These are phyloP conservation scores for Salpingus planirostris DNA, from an alignment of 2,888 invertebrate genomes.

Conservation along the genomic window DNA sequence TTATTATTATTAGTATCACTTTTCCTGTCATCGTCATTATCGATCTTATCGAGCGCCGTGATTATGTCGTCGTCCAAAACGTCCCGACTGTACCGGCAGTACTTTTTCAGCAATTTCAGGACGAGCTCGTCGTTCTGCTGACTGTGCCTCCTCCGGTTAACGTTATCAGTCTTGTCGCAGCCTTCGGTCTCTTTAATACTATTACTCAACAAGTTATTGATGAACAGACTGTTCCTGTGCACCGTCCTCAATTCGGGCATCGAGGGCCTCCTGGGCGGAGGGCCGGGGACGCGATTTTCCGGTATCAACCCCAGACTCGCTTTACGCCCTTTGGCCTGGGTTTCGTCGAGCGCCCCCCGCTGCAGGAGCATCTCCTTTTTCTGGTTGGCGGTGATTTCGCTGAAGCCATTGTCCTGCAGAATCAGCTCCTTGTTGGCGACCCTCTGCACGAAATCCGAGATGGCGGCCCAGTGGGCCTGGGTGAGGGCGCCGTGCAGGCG, in stretches of 20 bases:
- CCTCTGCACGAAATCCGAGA: conserved; percentile 55
- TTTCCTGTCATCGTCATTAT: conserved; percentile 21
- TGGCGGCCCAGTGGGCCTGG: conserved; percentile 56
- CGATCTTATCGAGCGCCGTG: conserved; percentile 33
- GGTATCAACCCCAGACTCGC: conserved; percentile 31
- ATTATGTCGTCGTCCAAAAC: conserved; percentile 37
- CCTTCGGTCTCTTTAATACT: conserved; percentile 6
- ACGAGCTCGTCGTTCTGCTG: conserved; percentile 42
- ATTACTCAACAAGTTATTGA: conserved; percentile 31
- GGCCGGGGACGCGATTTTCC: conserved; percentile 30
- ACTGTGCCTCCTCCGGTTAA: conserved; percentile 20
- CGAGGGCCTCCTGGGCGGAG: conserved; percentile 27
- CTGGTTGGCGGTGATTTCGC: conserved; percentile 36
- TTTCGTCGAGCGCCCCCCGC: conserved; percentile 16
- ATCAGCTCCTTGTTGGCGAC: conserved; percentile 56
- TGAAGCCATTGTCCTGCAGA: conserved; percentile 44
- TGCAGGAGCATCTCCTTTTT: conserved; percentile 34
- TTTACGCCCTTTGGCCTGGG: conserved; percentile 24
- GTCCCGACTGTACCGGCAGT: conserved; percentile 39
- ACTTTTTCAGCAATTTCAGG: conserved; percentile 38
- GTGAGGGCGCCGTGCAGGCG: conserved; percentile 57
- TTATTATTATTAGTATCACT: conserved; percentile 2
- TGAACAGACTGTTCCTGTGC: conserved; percentile 36
- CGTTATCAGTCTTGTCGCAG: conserved; percentile 35
- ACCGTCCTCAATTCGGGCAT: conserved; percentile 32